Percentiles rank a stretch among this genome's conserved stretches.
These are phyloP conservation scores for Sebastolobus altivelis DNA, from an alignment of 2,797 vertebrate genomes.

Conservation along the genomic window DNA sequence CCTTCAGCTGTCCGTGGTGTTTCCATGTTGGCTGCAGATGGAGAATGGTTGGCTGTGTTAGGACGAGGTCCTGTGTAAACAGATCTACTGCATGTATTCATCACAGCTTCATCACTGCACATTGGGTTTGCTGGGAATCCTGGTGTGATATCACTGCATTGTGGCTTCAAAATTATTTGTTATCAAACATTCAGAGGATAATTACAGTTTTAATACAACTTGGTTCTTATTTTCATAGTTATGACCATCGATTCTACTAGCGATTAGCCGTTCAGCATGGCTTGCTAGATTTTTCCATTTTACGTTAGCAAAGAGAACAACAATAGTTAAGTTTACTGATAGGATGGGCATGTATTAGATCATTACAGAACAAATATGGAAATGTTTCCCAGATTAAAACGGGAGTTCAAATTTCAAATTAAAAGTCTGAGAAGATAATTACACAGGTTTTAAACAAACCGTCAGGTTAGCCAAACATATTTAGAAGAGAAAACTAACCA, in stretches of 20 bases:
- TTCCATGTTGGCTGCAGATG: constrained; percentile 44
- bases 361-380: neutral
- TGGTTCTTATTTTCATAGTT: neutral
- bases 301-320: neutral
- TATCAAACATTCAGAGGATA: neutral
- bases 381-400: neutral
- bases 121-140: constrained; percentile 1
- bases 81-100: constrained; percentile 27
- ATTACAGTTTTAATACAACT: neutral
- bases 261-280: neutral
- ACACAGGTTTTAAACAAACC: neutral
- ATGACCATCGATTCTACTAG: neutral
- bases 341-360: neutral
- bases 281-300: neutral
- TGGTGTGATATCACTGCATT: neutral
- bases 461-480: neutral
- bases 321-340: neutral
- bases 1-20: constrained; percentile 40
- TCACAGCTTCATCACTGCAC: constrained; percentile 27
- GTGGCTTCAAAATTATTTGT: neutral
- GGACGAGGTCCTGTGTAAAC: constrained; percentile 37
- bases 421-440: neutral
- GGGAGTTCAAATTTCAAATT: neutral
- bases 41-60: constrained; percentile 23
- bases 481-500: neutral